A percentile compares a stretch with the other conserved stretches of the same genome.
Conservation (phyloP, 2,797 vertebrate genomes). For the Coregonus suidteri region DNA sequence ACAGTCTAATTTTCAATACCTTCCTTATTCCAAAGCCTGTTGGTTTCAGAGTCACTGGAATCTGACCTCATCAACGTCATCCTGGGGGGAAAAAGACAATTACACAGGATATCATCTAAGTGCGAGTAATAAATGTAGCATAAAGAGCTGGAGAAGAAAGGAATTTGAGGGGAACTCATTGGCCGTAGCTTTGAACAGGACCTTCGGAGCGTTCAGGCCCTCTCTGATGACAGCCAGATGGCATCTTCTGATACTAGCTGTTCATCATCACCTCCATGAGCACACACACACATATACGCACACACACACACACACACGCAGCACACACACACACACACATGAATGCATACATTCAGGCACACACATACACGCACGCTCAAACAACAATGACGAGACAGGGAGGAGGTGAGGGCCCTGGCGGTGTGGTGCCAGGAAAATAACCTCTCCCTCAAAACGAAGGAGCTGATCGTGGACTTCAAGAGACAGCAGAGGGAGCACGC, state of each 20-base stretch:
- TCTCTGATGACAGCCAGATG: constrained; percentile 78
- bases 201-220: constrained; percentile 54
- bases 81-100: constrained; percentile 38
- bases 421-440: too few species aligned
- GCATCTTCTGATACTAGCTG: constrained; percentile 73
- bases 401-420: too few species aligned
- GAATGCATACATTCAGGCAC: not conserved
- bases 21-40: constrained; percentile 53
- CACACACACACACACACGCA: not conserved
- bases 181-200: constrained; percentile 71
- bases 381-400: not conserved
- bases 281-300: not conserved
- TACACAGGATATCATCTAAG: constrained; percentile 70
- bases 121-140: constrained; percentile 74
- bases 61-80: constrained; percentile 56
- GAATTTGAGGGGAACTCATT: constrained; percentile 63
- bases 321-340: too few species aligned
- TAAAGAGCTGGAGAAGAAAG: constrained; percentile 66
- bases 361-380: not conserved
- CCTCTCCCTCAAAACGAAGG: too few species aligned
- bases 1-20: constrained; percentile 64
- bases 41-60: constrained; percentile 68
- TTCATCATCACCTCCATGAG: constrained; percentile 73
- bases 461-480: too few species aligned
- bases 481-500: too few species aligned